Percentiles rank a stretch among this genome's conserved stretches.
These are phyloP conservation scores for Rhorus exstirpatorius DNA, from an alignment of 2,888 invertebrate genomes.

Conservation along the genomic window DNA sequence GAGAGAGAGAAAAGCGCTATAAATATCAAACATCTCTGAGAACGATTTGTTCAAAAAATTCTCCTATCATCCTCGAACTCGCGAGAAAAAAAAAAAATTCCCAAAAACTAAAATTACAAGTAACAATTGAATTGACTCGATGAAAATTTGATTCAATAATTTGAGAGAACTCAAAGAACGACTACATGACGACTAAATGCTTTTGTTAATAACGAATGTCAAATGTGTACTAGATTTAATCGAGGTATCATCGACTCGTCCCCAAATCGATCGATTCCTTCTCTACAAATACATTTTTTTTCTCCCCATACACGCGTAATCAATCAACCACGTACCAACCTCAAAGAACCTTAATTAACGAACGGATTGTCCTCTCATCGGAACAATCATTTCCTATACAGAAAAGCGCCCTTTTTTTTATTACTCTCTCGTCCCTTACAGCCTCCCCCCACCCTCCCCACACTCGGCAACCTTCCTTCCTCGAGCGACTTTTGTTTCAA, in stretches of 20 bases:
- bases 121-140: too few species aligned
- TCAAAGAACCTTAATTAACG: constrained; percentile 54
- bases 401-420: constrained; percentile 6
- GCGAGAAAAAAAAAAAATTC: too few species aligned
- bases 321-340: constrained; percentile 1
- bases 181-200: too few species aligned
- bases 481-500: constrained; percentile 36
- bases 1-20: too few species aligned
- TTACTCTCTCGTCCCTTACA: background rate
- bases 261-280: background rate
- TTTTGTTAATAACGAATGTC: background rate
- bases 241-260: background rate
- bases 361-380: constrained; percentile 32
- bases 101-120: too few species aligned
- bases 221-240: background rate
- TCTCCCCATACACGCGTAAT: constrained; percentile 1
- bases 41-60: too few species aligned
- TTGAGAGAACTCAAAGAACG: too few species aligned
- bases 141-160: too few species aligned
- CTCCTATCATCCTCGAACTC: too few species aligned
- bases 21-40: too few species aligned
- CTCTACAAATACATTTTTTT: background rate
- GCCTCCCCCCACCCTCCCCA: background rate
- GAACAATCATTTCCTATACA: constrained; percentile 48
- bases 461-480: constrained; percentile 11